phyloP scores from a whole-genome alignment of 2,888 invertebrate genomes.

The Cryptus viduatorius region DNA sequence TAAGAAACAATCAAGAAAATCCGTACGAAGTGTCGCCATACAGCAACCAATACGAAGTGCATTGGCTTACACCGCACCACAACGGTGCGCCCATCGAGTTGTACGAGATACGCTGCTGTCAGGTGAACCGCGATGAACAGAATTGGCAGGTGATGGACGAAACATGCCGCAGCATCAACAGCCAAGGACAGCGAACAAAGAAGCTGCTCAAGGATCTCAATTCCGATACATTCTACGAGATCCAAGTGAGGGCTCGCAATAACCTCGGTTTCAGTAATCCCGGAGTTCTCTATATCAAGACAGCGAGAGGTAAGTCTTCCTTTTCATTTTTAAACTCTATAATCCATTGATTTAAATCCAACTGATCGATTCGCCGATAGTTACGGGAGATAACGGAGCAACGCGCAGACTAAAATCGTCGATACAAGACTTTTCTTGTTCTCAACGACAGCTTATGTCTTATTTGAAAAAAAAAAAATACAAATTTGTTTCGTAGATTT shows the following conservation, averaged over 20 bases:
- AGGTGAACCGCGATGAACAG: conserved; percentile 89
- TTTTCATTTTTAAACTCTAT: conserved; percentile 15
- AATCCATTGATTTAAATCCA: conserved; percentile 3
- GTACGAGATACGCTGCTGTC: conserved; percentile 93
- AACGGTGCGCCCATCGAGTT: conserved; percentile 95
- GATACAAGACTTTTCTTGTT: background rate
- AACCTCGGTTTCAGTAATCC: conserved; percentile 93
- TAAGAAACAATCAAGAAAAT: conserved; percentile 83
- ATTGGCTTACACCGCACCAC: conserved; percentile 94
- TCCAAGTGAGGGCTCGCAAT: conserved; percentile 94
- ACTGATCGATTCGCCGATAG: background rate
- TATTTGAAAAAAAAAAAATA: background rate
- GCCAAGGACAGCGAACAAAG: conserved; percentile 88
- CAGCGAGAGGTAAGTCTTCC: conserved; percentile 93
- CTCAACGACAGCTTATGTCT: background rate
- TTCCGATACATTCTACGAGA: conserved; percentile 93
- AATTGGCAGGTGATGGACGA: conserved; percentile 87
- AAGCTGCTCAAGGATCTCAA: conserved; percentile 90
- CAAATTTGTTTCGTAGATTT: background rate
- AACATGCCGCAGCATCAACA: conserved; percentile 87
- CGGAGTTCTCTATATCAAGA: conserved; percentile 92
- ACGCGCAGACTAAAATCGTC: background rate
- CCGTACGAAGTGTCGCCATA: conserved; percentile 87
- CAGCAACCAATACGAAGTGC: conserved; percentile 92
- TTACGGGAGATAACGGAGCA: background rate